phyloP scores from a whole-genome alignment of 2,888 invertebrate genomes.

The Teleiodes luculella region DNA sequence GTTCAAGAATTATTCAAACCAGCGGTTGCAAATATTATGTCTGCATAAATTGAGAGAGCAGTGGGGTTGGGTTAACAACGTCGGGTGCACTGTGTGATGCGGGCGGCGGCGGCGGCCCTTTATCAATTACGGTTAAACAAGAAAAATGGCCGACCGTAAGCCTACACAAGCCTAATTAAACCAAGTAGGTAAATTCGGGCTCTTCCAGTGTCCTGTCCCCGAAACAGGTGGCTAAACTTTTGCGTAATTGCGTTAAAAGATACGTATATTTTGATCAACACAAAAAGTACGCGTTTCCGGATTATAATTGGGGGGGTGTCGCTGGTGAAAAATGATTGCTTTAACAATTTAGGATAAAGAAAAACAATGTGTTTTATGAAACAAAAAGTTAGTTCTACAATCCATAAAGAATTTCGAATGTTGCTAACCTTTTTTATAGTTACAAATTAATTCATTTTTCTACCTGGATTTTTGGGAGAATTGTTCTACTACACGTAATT shows the following conservation, averaged over 20 bases:
- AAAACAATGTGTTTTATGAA: too few species aligned
- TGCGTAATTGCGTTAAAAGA: constrained; percentile 60
- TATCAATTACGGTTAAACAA: constrained; percentile 76
- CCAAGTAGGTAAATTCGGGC: constrained; percentile 70
- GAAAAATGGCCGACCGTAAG: constrained; percentile 71
- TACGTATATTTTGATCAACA: constrained; percentile 63
- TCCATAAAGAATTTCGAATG: too few species aligned
- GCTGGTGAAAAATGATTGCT: constrained; percentile 36
- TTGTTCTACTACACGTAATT: too few species aligned
- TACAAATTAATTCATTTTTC: too few species aligned
- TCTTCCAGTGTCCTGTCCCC: constrained; percentile 41
- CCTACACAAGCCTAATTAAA: constrained; percentile 73
- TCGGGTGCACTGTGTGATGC: constrained; percentile 46
- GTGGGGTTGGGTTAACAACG: constrained; percentile 30
- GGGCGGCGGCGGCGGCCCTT: constrained; percentile 45
- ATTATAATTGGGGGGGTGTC: constrained; percentile 27
- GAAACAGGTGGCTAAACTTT: constrained; percentile 68
- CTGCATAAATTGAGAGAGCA: constrained; percentile 12
- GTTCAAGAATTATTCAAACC: too few species aligned
- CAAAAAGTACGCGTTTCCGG: constrained; percentile 39
- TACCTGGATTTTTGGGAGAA: too few species aligned
- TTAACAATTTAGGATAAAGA: constrained; percentile 21
- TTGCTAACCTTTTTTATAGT: too few species aligned
- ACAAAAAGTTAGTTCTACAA: too few species aligned
- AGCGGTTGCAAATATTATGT: constrained; percentile 20